Evolutionary conservation across 2,888 invertebrate species (phyloP).

Genomic region (Cantharis rustica): DNA sequence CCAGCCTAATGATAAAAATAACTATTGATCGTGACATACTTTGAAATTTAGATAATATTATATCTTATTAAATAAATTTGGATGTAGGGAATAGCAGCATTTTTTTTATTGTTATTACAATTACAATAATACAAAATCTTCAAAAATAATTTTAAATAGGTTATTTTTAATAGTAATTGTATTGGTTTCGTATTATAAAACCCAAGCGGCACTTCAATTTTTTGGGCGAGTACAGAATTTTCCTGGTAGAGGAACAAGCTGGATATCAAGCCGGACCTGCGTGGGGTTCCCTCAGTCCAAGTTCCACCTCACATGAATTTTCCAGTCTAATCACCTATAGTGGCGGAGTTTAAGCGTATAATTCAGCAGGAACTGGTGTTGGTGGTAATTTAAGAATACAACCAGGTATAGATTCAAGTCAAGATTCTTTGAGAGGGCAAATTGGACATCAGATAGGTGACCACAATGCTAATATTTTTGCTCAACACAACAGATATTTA

Average conservation of each 20-base stretch:
- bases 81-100: no score
- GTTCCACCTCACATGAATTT: slow-evolving; percentile 2
- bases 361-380: not conserved
- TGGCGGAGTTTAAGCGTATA: not conserved
- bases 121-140: not conserved
- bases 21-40: no score
- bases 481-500: slow-evolving; percentile 11
- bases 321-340: slow-evolving; percentile 7
- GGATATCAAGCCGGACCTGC: slow-evolving; percentile 23
- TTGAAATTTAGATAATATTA: no score
- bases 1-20: no score
- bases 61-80: no score
- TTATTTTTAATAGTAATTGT: not conserved
- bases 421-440: slow-evolving; percentile 6
- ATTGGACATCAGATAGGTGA: not conserved
- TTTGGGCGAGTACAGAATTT: slow-evolving; percentile 12
- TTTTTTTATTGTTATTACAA: no score
- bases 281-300: slow-evolving; percentile 22
- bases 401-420: slow-evolving; percentile 13
- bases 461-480: slow-evolving; percentile 5
- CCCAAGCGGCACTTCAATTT: not conserved
- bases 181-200: not conserved
- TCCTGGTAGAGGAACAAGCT: slow-evolving; percentile 12
- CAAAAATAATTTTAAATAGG: not conserved
- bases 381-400: not conserved